phyloP scores from a whole-genome alignment of 2,113 vertebrate species.

The Anser cygnoides region DNA sequence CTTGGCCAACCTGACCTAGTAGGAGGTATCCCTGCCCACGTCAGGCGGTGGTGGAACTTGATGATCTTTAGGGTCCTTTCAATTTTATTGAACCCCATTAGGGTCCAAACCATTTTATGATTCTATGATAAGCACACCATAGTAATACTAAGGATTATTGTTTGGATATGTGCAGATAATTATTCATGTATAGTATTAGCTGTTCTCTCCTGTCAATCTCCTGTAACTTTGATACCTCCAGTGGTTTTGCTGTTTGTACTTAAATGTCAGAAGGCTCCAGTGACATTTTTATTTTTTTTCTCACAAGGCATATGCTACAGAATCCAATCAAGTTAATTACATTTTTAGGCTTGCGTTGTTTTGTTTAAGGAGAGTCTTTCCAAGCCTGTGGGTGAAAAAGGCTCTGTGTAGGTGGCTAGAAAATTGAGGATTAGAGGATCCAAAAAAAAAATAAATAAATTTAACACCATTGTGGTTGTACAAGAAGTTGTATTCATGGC shows the following conservation, averaged over 20 bases:
- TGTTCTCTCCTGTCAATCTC: background rate
- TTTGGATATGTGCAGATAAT: background rate
- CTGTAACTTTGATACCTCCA: background rate
- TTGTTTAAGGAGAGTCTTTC: background rate
- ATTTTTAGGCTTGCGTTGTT: background rate
- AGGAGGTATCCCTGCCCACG: too few relatives aligned
- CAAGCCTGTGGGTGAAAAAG: background rate
- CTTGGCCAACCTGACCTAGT: too few relatives aligned
- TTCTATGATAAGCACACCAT: too few relatives aligned
- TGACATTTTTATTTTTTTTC: too few relatives aligned
- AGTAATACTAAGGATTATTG: background rate
- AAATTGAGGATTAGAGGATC: background rate
- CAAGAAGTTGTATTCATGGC: background rate
- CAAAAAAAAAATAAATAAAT: background rate
- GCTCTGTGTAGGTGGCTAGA: background rate
- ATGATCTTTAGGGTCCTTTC: too few relatives aligned
- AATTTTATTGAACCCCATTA: too few relatives aligned
- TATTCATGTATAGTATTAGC: background rate
- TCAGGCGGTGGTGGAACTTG: too few relatives aligned
- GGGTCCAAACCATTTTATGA: too few relatives aligned
- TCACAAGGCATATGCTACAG: too few relatives aligned
- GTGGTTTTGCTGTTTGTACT: background rate
- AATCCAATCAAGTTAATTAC: too few relatives aligned
- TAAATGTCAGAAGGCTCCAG: background rate
- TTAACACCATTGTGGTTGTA: accelerated